Evolutionary conservation across 2,113 vertebrate species (phyloP).

Genomic region (Arvicanthis niloticus): DNA sequence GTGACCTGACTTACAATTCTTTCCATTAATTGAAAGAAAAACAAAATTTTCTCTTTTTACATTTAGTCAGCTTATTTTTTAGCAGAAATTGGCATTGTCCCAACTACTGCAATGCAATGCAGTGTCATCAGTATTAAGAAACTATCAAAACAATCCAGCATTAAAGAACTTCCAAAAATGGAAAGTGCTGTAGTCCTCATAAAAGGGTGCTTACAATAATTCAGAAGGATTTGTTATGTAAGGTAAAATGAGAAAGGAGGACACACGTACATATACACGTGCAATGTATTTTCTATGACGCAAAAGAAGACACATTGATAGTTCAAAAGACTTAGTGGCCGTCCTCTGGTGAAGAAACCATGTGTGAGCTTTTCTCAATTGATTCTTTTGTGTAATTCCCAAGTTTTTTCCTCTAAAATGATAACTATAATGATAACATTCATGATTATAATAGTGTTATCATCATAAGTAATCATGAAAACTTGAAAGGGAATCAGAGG

Average conservation of each 20-base stretch:
- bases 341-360: neutral
- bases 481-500: neutral
- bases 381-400: neutral
- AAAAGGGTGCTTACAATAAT: constrained; percentile 39
- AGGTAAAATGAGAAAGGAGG: constrained; percentile 39
- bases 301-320: constrained; percentile 14
- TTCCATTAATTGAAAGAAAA: constrained; percentile 48
- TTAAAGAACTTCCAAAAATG: constrained; percentile 36
- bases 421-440: neutral
- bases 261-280: neutral
- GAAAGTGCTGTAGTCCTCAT: constrained; percentile 36
- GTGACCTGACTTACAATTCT: constrained; percentile 14
- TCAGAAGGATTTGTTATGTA: neutral
- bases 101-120: constrained; percentile 11
- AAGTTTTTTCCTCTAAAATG: neutral
- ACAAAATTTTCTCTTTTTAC: constrained; percentile 37
- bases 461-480: constrained; percentile 39
- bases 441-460: neutral
- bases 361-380: neutral
- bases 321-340: constrained; percentile 5
- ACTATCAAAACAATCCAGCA: constrained; percentile 51
- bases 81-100: neutral
- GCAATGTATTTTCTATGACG: neutral
- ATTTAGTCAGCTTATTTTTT: constrained; percentile 34
- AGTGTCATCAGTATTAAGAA: constrained; percentile 14